Evolutionary conservation across 1,140 invertebrate genomes (phyloP), one percentile per base, ranked within the genome.

Genomic region (Polypedilum vanderplanki): DNA sequence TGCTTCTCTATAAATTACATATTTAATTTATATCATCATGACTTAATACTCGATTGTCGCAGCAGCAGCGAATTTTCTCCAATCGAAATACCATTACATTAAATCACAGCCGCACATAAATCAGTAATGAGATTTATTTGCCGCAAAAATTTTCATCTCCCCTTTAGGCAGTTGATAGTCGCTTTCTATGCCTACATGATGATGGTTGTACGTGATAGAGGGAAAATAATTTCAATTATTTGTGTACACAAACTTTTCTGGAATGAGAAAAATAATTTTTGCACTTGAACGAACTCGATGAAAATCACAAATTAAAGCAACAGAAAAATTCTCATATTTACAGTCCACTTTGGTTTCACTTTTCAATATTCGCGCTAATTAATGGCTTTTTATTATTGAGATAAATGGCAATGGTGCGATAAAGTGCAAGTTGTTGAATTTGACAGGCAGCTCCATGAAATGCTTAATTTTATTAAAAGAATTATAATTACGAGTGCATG

Each of bases 351-450:
- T 12, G n/a, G 46, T 15, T 57, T 57, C 46, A 57, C 46, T 57
- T 57, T 57, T 57, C 46, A 57, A 57, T 57, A 57, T 57, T 57
- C n/a, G 46, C n/a, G 46, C 46, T 57, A 57, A 57, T 57, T 57
- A 57, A 57, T 57, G 46, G 46, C 24, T 33, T 33, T 33, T 33
- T 33, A 33, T 33, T 33, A 33, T 33, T 33, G 24, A 33, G 24
- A 33, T 5, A 33, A 33, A 33, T 33, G 1, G 12, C 46, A 1
- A 8, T 3, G 46, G 9, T n/a, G 46, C 12, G n/a, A n/a, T n/a
- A n/a, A n/a, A n/a, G n/a, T 57, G 10, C 12, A 57, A n/a, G 15
- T n/a, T 57, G 12, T 57, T 57, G 12, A n/a, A 12, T 57, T 57
- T 57, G 24, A 57, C 46, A 57, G 1, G 8, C 46, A 8, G 41